These are phyloP conservation scores for Ptychochromis oligacanthus DNA, from an alignment of 2,113 vertebrate species.

Conservation along the genomic window DNA sequence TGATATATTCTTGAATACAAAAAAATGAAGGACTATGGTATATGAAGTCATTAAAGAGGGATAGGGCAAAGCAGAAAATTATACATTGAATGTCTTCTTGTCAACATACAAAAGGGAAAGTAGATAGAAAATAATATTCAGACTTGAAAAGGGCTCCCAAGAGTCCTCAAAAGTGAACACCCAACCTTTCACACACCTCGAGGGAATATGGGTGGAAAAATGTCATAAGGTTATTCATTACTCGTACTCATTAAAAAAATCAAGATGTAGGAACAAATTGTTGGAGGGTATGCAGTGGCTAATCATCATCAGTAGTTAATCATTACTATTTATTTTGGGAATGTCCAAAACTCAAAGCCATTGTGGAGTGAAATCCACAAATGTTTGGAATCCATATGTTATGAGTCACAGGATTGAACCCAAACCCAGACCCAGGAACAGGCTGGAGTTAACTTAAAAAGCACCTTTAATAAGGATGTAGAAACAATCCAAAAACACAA, in stretches of 20 bases:
- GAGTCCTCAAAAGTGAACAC: no score
- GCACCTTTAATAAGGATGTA: no score
- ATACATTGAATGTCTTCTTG: not conserved
- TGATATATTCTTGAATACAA: no score
- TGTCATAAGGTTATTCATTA: not conserved
- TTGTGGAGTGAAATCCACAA: not conserved
- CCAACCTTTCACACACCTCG: not conserved
- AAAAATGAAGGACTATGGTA: no score
- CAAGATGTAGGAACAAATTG: not conserved
- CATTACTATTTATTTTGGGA: not conserved
- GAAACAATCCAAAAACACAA: no score
- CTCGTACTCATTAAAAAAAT: not conserved
- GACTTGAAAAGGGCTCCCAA: not conserved
- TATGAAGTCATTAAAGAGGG: no score
- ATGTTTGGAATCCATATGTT: not conserved
- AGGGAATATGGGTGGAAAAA: not conserved
- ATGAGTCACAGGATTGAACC: no score
- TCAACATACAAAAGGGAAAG: not conserved
- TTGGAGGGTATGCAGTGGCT: not conserved
- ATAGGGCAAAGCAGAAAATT: fast-evolving
- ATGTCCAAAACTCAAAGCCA: not conserved
- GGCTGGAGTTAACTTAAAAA: no score
- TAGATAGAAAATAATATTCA: not conserved
- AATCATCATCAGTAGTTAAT: not conserved
- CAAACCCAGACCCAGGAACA: no score